Evolutionary conservation across 2,113 vertebrate species (phyloP).

Genomic region (Carassius gibelio): DNA sequence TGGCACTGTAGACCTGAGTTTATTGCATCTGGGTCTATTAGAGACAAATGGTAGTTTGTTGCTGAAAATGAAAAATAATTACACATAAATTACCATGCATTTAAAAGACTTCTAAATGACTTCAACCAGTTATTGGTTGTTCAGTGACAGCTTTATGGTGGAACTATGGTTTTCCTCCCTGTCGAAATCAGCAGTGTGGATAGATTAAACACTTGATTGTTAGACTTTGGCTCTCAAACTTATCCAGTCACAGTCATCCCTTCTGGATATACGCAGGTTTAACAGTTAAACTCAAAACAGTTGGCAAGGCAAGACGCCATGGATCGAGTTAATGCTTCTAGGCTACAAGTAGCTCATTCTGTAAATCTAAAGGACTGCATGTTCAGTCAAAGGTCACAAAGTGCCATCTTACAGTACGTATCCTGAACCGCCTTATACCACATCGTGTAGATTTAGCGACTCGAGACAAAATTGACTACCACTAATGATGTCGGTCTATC

Average conservation of each 20-base stretch:
- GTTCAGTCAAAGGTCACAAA: neutral
- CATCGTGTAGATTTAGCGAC: neutral
- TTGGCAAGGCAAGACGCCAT: constrained; percentile 5
- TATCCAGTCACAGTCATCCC: neutral
- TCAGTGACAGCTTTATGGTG: neutral
- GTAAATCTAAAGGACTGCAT: neutral
- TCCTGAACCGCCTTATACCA: neutral
- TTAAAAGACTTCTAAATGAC: neutral
- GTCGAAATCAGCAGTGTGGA: neutral
- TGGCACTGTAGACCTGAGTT: constrained; percentile 20
- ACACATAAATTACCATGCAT: neutral
- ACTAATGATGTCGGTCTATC: constrained; percentile 16
- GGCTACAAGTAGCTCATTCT: neutral
- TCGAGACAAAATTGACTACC: neutral
- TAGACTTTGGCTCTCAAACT: neutral
- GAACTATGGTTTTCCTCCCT: neutral
- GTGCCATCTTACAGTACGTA: neutral
- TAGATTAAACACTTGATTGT: neutral
- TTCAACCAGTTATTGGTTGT: neutral
- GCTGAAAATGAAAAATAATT: constrained; percentile 71
- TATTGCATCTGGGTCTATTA: neutral
- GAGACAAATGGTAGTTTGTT: constrained; percentile 70
- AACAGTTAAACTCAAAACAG: neutral
- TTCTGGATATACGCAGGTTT: neutral
- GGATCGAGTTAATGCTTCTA: neutral